Evolutionary conservation across 2,113 vertebrate genomes (phyloP), one percentile per base, ranked within the genome.

Genomic region (Haplochromis vanheusdeni): DNA sequence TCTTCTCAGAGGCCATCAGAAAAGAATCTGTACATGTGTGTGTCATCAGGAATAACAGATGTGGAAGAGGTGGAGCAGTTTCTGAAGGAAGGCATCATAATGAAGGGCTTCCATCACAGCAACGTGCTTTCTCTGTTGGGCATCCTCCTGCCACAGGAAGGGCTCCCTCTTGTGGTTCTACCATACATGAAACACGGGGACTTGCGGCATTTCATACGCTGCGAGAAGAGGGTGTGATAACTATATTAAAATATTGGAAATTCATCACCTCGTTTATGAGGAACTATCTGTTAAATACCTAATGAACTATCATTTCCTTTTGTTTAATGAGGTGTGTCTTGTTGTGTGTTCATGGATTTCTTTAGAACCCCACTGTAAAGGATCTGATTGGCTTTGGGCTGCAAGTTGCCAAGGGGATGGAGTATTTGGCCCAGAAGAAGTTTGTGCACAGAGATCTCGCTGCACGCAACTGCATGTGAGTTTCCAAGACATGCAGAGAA

Each of bases 391-490:
- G 98, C 91, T 99, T 99, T 0, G 98, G 98, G 82, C 97, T 99
- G 42, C 99, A 99, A 94, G 99, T 99, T 65, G 97, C 99, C 80
- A 96, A 95, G 28, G 98, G 98, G 81, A 99, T 99, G 98, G 97
- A 98, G 86, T 99, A 99, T 94, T 95, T 99, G 90, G 97, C 98
- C 19, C 97, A 97, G 83, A 98, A 97, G 95, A 99, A 99, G 88
- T 99, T 99, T 93, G 99, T 99, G 56, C 99, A 99, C 94, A 95
- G 99, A 94, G 99, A 99, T 91, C 96, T 99, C 16, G 99, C 99
- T 1, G 98, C 98, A 79, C 97, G 98, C 51, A 99, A 99, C 93
- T 99, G 99, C 97, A 99, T 99, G 99, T 99, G 87, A 98, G 98
- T 96, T 60, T 85, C 21, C 4, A 16, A 55, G 12, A 83, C 37